These are phyloP conservation scores for Panopea generosa DNA, from an alignment of 2,888 invertebrate genomes.

Conservation along the genomic window DNA sequence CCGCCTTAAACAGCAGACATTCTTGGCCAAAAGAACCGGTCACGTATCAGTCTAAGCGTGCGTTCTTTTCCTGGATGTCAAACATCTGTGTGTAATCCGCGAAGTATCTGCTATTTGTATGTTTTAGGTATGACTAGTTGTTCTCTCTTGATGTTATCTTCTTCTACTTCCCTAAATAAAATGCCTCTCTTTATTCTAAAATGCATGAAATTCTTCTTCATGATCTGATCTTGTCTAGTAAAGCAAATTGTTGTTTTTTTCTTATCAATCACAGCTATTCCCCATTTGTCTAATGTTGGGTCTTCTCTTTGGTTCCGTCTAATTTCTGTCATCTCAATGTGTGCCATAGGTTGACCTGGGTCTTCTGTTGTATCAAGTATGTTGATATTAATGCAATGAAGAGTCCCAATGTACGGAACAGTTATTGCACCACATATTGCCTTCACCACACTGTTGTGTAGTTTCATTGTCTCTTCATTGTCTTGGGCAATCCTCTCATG, in stretches of 20 bases:
- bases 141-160: neutral
- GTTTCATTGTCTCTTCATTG: too few relatives aligned
- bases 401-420: neutral
- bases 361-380: neutral
- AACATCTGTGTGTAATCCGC: constrained; percentile 20
- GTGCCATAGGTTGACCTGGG: neutral
- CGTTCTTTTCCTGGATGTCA: constrained; percentile 32
- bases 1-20: neutral
- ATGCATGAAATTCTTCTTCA: constrained; percentile 11
- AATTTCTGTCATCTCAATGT: too few relatives aligned
- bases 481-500: neutral
- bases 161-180: constrained; percentile 13
- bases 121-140: neutral
- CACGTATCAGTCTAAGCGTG: constrained; percentile 7
- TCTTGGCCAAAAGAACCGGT: constrained; percentile 21
- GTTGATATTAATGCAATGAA: neutral
- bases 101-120: constrained; percentile 9
- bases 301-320: too few relatives aligned
- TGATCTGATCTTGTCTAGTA: neutral
- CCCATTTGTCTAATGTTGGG: neutral
- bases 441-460: neutral
- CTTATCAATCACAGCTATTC: neutral
- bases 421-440: neutral
- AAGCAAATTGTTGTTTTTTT: neutral
- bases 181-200: constrained; percentile 19